These are phyloP conservation scores for Perognathus longimembris DNA, from an alignment of 2,113 vertebrate species.

Conservation along the genomic window DNA sequence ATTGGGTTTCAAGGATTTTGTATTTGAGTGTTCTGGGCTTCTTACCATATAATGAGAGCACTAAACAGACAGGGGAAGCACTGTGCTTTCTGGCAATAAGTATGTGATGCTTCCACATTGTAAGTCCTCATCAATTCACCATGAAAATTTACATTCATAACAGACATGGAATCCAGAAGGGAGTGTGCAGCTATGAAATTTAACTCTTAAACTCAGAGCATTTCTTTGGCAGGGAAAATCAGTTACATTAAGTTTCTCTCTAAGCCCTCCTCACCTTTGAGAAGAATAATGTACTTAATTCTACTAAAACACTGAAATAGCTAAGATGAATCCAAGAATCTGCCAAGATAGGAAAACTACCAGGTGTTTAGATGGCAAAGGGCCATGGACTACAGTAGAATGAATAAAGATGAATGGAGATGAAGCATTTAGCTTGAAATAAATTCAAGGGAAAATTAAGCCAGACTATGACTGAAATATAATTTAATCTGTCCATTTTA, in stretches of 20 bases:
- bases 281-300: constrained; percentile 82
- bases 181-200: constrained; percentile 44
- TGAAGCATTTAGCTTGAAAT: constrained; percentile 77
- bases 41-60: not conserved
- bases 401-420: constrained; percentile 79
- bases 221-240: constrained; percentile 71
- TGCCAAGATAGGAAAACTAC: constrained; percentile 76
- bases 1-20: not conserved
- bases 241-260: constrained; percentile 71
- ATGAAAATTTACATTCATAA: constrained; percentile 57
- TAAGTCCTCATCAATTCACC: constrained; percentile 32
- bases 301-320: constrained; percentile 81
- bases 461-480: constrained; percentile 75
- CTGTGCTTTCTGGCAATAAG: constrained; percentile 14
- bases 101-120: not conserved
- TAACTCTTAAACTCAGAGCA: constrained; percentile 64
- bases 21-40: not conserved
- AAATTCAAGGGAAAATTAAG: constrained; percentile 75
- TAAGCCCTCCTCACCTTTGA: constrained; percentile 74
- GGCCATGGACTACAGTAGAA: constrained; percentile 74
- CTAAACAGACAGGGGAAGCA: not conserved
- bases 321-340: constrained; percentile 74
- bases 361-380: constrained; percentile 83
- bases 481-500: constrained; percentile 79
- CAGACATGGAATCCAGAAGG: constrained; percentile 47